A percentile compares a stretch with the other conserved stretches of the same genome.
Evolutionary conservation across 2,113 vertebrate genomes (phyloP).

Genomic region (Odontesthes bonariensis): DNA sequence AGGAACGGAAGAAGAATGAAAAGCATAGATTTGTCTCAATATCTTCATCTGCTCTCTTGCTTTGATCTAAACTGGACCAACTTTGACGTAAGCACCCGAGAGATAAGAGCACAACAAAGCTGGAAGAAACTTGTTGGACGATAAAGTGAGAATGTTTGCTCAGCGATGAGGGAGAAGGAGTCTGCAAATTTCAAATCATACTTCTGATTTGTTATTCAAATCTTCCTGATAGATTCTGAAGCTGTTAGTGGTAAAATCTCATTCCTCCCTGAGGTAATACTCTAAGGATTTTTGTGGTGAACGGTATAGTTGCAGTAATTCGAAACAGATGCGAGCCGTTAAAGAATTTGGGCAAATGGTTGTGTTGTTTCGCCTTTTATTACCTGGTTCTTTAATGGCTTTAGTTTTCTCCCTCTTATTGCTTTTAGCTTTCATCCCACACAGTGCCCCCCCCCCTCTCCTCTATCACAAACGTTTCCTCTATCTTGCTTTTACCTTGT

Average conservation of each 20-base stretch:
- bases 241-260: neutral
- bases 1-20: constrained; percentile 32
- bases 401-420: constrained; percentile 34
- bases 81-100: constrained; percentile 26
- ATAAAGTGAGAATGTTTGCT: neutral
- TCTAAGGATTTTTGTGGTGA: constrained; percentile 14
- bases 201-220: constrained; percentile 12
- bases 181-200: constrained; percentile 20
- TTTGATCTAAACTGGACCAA: constrained; percentile 43
- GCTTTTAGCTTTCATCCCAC: constrained; percentile 39
- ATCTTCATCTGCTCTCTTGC: constrained; percentile 42
- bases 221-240: neutral
- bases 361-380: constrained; percentile 38
- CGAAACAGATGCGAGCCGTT: constrained; percentile 27
- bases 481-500: constrained; percentile 10
- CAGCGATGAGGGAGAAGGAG: neutral
- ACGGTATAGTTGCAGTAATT: constrained; percentile 17
- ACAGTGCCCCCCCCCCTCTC: constrained; percentile 3
- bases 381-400: constrained; percentile 27
- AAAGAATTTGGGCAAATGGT: constrained; percentile 14
- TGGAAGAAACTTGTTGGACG: neutral
- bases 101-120: constrained; percentile 13
- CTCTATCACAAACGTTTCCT: constrained; percentile 31
- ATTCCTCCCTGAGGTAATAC: constrained; percentile 8
- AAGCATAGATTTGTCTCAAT: constrained; percentile 40